Base-by-base conservation (phyloP, 1,140 invertebrate species). In the Pachypeltis micranthus region DNA sequence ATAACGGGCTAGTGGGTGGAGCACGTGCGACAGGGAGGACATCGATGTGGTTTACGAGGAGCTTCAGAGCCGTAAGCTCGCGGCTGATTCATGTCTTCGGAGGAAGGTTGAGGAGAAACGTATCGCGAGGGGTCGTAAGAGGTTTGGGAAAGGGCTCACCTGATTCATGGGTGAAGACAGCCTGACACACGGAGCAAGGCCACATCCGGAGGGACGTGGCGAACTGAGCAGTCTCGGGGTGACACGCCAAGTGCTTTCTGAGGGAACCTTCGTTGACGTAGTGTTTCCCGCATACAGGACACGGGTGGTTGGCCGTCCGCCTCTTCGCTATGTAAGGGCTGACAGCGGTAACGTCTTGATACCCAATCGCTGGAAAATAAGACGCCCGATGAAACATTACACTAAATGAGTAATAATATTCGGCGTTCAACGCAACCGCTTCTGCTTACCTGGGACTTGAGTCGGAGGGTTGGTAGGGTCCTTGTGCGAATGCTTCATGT, bases 401-500 rank as follows among this genome's bases (percentile, higher is more conserved):
- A n/a, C n/a, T n/a, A n/a, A n/a, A n/a, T n/a, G n/a, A n/a, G n/a
- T n/a, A n/a, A n/a, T n/a, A n/a, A n/a, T n/a, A n/a, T n/a, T n/a
- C n/a, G n/a, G n/a, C n/a, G n/a, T n/a, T n/a, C n/a, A n/a, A n/a
- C n/a, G n/a, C n/a, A n/a, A n/a, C n/a, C n/a, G n/a, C n/a, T n/a
- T n/a, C n/a, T 57, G 3, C 23, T 34, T 59, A 59, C 57, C 57
- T n/a, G 57, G 28, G n/a, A 59, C 57, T 57, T 27, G 57, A 2
- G 85, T 87, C 65, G 87, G 86, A 61, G 88, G 85, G 75, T 88
- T 87, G 31, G 31, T 39, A 29, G 90, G 90, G 72, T 95, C 91
- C 79, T 93, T 94, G 77, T 95, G 91, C 29, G 89, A 89, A 74
- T 89, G 87, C 77, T 93, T 93, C 91, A 94, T 94, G 75, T 95